Percentiles rank a stretch among this genome's conserved stretches.
Evolutionary conservation across 2,113 vertebrate species (phyloP).

Genomic region (Sphaerodactylus townsendi): DNA sequence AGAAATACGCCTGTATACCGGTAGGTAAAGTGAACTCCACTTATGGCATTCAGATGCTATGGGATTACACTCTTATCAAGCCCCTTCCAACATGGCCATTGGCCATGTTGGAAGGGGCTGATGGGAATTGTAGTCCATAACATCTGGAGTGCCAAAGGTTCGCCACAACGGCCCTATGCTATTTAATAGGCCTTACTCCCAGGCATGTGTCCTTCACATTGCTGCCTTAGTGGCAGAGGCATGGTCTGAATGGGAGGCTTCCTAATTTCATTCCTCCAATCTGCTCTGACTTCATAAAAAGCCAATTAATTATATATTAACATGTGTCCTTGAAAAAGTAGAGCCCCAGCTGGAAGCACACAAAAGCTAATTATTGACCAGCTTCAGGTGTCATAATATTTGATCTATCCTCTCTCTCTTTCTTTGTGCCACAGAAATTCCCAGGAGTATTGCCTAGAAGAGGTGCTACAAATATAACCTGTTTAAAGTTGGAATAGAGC

Average conservation of each 20-base stretch:
- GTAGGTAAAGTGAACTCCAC: too few relatives aligned
- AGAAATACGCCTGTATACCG: too few relatives aligned
- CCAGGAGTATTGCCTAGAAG: background rate
- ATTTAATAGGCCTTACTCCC: too few relatives aligned
- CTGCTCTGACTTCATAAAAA: background rate
- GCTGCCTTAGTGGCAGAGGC: too few relatives aligned
- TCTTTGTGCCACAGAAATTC: conserved; percentile 36
- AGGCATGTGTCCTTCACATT: too few relatives aligned
- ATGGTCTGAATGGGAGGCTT: background rate
- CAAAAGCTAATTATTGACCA: conserved; percentile 70
- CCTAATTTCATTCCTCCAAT: background rate
- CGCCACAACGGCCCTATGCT: too few relatives aligned
- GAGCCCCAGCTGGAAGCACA: conserved; percentile 31
- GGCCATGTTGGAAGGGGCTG: too few relatives aligned
- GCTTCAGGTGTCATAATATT: conserved; percentile 51
- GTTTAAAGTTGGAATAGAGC: conserved; percentile 38
- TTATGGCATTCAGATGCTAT: too few relatives aligned
- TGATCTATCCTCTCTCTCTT: conserved; percentile 55
- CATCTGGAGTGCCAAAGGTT: too few relatives aligned
- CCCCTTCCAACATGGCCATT: too few relatives aligned
- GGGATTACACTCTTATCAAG: too few relatives aligned
- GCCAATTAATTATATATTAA: conserved; percentile 66
- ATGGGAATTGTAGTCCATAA: too few relatives aligned
- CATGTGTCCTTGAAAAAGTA: conserved; percentile 51
- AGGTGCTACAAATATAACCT: conserved; percentile 4